Evolutionary conservation across 37 sponge, comb jelly and placozoan species (phyloP).

Genomic region (Trichoplax adhaerens): DNA sequence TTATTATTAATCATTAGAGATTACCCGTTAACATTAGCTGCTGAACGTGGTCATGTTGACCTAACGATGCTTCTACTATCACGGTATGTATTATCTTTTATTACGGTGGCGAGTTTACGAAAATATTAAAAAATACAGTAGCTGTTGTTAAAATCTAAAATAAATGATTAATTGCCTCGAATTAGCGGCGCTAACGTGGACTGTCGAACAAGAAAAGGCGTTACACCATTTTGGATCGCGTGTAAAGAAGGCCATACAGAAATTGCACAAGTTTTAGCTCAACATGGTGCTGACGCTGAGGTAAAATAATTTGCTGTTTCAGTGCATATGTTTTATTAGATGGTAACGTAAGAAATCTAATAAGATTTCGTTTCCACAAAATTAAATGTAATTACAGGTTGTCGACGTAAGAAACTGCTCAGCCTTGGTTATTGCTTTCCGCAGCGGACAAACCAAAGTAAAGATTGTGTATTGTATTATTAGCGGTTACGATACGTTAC

Average conservation of each 20-base stretch:
- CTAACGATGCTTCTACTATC: conserved; percentile 62
- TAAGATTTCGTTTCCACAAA: not conserved
- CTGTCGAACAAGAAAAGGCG: conserved; percentile 90
- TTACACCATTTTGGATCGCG: conserved; percentile 85
- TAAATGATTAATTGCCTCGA: too few relatives aligned
- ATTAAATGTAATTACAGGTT: conserved; percentile 20
- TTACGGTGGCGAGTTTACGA: too few relatives aligned
- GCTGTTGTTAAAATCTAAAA: too few relatives aligned
- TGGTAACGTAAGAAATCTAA: not conserved
- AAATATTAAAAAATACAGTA: too few relatives aligned
- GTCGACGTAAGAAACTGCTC: conserved; percentile 63
- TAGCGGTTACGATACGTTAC: not conserved
- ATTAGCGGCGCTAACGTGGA: conserved; percentile 65
- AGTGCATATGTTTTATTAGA: not conserved
- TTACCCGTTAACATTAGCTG: conserved; percentile 86
- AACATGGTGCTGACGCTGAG: conserved; percentile 61
- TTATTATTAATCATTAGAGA: conserved; percentile 25
- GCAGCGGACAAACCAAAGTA: conserved; percentile 63
- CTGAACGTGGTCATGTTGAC: conserved; percentile 80
- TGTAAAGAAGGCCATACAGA: conserved; percentile 76
- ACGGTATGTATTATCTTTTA: conserved; percentile 5
- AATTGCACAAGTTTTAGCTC: conserved; percentile 46
- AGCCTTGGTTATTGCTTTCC: conserved; percentile 76
- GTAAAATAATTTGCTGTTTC: conserved; percentile 10
- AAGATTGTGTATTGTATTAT: conserved; percentile 6